phyloP scores from a whole-genome alignment of 2,797 vertebrate genomes.

The Paramormyrops hopkinsi region DNA sequence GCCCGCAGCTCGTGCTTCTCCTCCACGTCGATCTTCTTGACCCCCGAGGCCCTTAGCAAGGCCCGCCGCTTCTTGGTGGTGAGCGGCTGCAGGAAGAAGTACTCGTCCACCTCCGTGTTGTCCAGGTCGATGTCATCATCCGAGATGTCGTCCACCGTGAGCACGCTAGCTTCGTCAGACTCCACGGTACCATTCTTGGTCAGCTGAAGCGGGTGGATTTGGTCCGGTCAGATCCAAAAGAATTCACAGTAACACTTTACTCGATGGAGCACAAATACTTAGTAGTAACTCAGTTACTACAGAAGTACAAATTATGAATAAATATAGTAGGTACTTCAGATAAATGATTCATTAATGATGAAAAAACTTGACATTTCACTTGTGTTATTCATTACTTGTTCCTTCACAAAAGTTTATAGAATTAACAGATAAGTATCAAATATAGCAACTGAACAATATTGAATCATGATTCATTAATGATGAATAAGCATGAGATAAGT shows the following conservation, averaged over 20 bases:
- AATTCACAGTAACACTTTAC: neutral
- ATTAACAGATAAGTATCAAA: neutral
- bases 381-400: neutral
- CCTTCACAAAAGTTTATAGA: neutral
- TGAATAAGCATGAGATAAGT: neutral
- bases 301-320: neutral
- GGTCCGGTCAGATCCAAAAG: neutral
- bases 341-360: neutral
- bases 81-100: slow-evolving; percentile 91
- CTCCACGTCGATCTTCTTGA: slow-evolving; percentile 85
- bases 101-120: slow-evolving; percentile 89
- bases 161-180: slow-evolving; percentile 76
- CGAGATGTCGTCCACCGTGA: slow-evolving; percentile 86
- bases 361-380: neutral
- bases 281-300: neutral
- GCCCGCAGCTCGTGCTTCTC: slow-evolving; percentile 84
- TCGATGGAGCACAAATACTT: neutral
- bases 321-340: neutral
- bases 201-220: slow-evolving; percentile 57
- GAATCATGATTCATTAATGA: neutral
- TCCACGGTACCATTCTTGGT: slow-evolving; percentile 83
- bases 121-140: slow-evolving; percentile 89
- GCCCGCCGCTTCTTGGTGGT: slow-evolving; percentile 81
- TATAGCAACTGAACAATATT: neutral
- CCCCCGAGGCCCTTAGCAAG: slow-evolving; percentile 78